Evolutionary conservation across 2,113 vertebrate species (phyloP), one percentile per base, ranked within the genome.

Genomic region (Hippocampus comes): DNA sequence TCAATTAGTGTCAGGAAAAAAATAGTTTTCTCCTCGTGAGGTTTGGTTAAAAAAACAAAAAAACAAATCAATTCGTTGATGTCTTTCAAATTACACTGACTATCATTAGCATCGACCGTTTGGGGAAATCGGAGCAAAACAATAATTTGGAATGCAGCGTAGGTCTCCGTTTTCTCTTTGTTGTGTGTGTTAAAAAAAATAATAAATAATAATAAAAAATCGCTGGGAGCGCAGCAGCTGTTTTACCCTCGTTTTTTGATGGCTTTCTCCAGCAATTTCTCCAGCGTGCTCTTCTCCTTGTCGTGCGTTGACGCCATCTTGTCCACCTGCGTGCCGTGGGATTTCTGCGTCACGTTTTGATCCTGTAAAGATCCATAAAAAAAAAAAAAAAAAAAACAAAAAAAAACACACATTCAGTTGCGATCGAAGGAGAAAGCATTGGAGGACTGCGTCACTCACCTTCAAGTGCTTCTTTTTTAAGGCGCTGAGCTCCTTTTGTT

Each of bases 391-490:
- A 30, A 30, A 3, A 25, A 11, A 25, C 5, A 48, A 4, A 66
- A 2, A 25, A 11, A 20, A 18, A 68, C 21, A 15, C 11, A 56
- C 30, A 23, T 30, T 30, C 25, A 7, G 12, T 20, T 10, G 53
- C 53, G 8, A 60, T 17, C 4, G 5, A 25, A 59, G 23, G 56
- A 15, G 12, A 27, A 56, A n/a, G 53, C 20, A 6, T 55, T 10
- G 53, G 9, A 56, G 21, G 2, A 59, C 10, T 14, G 23, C 6
- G 70, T 68, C 57, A 77, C 89, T 17, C 91, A 99, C 97, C 95
- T 99, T 99, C 68, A 93, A 90, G 67, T 99, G 96, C 56, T 96
- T 99, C 92, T 98, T 99, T 94, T 98, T 99, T 83, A 99, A 90
- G 82, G 94, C 69, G 87, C 84, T 95, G 71, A 99, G 87, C 69